Evolutionary conservation across 2,113 vertebrate species (phyloP), one percentile per base, ranked within the genome.

Genomic region (Nannospalax galili): DNA sequence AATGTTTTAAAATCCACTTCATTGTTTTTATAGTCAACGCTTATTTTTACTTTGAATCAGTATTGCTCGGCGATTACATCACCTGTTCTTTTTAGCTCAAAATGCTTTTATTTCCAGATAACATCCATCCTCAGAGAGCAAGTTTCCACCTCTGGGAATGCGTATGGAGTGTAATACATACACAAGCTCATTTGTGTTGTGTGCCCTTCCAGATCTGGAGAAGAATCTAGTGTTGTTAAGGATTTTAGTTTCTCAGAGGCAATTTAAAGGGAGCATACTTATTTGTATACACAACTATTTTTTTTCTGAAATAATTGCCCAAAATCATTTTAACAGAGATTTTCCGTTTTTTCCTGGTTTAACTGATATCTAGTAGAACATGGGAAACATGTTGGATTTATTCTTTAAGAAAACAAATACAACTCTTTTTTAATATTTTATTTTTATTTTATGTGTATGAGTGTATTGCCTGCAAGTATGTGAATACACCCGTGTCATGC

Each of bases 11-110:
- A 75, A 67, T 19, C 7, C 60, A 32, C 28, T 73, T 89, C 28
- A 35, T 88, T 91, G 80, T 82, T 94, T 85, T 92, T 73, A n/a
- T 78, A 78, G 16, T 6, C 14, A 58, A 84, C 90, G 69, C 6
- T 85, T 95, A 65, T 8, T 79, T 96, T 94, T 87, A 72, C 12
- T 84, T 93, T 67, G 81, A 85, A 48, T 86, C n/a, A 89, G 56
- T 90, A 64, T 48, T 92, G 32, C 26, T 69, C 1, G 14, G 24
- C 4, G 79, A 30, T 69, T 52, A 9, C 5, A 11, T 74, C 48
- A 79, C 45, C 37, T 20, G 35, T 4, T 24, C 24, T 6, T 65
- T 28, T 77, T 73, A 79, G 40, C 45, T 93, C 64, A 84, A 84
- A 88, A 65, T 81, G 9, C 14, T 48, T 92, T 73, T 69, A 28